Evolutionary conservation across 1,140 invertebrate species (phyloP).

Genomic region (Holcopasites calliopsidis): DNA sequence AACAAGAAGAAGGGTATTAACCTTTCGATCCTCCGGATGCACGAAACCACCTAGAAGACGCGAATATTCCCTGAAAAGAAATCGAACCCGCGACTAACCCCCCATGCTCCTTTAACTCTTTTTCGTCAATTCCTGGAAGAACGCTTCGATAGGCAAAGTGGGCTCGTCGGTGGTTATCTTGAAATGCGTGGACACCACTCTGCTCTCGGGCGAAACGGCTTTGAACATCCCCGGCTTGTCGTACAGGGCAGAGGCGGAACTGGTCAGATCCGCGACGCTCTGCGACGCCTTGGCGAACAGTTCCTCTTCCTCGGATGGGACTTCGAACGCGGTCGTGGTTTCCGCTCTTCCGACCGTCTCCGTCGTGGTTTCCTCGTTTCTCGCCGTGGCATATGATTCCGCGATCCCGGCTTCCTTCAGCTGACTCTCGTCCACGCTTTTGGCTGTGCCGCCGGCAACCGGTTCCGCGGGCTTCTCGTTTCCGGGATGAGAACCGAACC

Average conservation of each 20-base stretch:
- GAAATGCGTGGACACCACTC: constrained; percentile 68
- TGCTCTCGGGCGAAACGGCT: constrained; percentile 73
- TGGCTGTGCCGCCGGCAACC: neutral
- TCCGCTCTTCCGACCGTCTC: neutral
- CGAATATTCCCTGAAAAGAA: too few relatives aligned
- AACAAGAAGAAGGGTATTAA: neutral
- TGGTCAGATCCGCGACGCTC: constrained; percentile 79
- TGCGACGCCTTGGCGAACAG: constrained; percentile 76
- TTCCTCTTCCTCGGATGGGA: constrained; percentile 65
- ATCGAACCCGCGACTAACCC: neutral
- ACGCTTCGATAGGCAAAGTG: constrained; percentile 80
- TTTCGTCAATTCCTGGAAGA: constrained; percentile 77
- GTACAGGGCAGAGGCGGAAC: constrained; percentile 78
- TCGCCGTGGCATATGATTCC: neutral
- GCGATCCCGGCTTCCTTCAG: neutral
- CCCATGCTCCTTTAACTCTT: constrained; percentile 54
- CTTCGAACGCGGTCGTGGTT: neutral
- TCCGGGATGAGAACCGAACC: neutral
- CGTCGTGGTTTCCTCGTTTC: neutral
- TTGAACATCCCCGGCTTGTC: constrained; percentile 78
- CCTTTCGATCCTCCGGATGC: neutral
- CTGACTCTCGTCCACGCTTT: neutral
- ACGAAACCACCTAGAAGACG: too few relatives aligned
- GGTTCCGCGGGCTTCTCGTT: neutral
- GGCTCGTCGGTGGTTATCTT: constrained; percentile 79